phyloP scores from a whole-genome alignment of 2,797 vertebrate genomes.

The Tiaroga cobitis region DNA sequence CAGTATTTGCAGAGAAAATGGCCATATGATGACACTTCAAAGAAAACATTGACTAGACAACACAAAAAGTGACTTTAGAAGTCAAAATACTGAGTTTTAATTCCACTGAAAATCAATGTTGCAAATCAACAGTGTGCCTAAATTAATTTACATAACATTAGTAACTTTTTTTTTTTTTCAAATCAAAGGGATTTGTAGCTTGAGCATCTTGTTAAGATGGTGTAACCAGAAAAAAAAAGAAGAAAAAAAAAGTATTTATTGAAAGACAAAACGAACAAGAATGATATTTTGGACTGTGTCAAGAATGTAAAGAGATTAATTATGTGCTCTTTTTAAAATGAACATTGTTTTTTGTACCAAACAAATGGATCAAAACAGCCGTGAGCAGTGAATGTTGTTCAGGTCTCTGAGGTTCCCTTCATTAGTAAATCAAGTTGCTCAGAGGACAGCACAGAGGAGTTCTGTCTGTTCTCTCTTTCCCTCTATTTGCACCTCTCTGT shows the following conservation, averaged over 20 bases:
- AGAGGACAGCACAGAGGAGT: conserved; percentile 3
- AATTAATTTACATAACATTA: neutral
- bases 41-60: too few species aligned
- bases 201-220: neutral
- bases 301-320: neutral
- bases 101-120: neutral
- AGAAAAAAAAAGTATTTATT: neutral
- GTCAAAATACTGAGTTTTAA: neutral
- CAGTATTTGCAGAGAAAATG: neutral
- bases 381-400: conserved; percentile 1
- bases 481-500: conserved; percentile 28
- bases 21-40: neutral
- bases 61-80: neutral
- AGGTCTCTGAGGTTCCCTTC: conserved; percentile 13
- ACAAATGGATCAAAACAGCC: neutral
- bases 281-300: neutral
- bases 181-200: neutral
- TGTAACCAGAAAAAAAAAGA: neutral
- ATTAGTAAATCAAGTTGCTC: conserved; percentile 36
- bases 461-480: conserved; percentile 12
- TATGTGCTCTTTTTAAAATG: neutral
- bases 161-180: neutral
- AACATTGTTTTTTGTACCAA: neutral
- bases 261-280: neutral
- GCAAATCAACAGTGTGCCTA: neutral